Evolutionary conservation across 2,888 invertebrate species (phyloP).

Genomic region (Malacosoma neustria): DNA sequence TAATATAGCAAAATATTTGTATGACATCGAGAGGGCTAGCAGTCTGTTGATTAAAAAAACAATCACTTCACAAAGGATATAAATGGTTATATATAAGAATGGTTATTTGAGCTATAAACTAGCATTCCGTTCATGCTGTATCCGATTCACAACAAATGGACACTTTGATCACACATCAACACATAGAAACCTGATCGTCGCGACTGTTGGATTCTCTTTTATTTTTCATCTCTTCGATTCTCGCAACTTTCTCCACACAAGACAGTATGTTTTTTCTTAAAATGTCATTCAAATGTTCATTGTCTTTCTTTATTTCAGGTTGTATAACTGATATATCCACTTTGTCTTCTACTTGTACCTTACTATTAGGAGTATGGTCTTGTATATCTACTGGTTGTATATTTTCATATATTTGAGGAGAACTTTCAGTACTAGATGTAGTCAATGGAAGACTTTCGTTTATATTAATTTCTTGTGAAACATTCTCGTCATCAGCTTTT

Average conservation of each 20-base stretch:
- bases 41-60: not conserved
- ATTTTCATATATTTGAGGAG: conserved; percentile 10
- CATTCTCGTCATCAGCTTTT: conserved; percentile 28
- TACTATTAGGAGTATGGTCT: conserved; percentile 16
- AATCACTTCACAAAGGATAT: not conserved
- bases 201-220: conserved; percentile 34
- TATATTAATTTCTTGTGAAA: conserved; percentile 19
- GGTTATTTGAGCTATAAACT: conserved; percentile 8
- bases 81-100: not conserved
- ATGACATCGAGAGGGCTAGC: not conserved
- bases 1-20: not conserved
- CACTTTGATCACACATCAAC: conserved; percentile 49
- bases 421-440: not conserved
- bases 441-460: conserved; percentile 15
- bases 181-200: conserved; percentile 53
- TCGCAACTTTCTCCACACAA: conserved; percentile 60
- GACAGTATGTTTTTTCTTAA: conserved; percentile 58
- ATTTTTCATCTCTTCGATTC: conserved; percentile 59
- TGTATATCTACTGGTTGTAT: too few species aligned
- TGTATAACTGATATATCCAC: conserved; percentile 19
- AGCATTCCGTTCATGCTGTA: conserved; percentile 37
- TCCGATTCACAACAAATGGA: conserved; percentile 36
- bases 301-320: conserved; percentile 28
- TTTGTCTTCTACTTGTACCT: conserved; percentile 24
- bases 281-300: conserved; percentile 46